Conservation (phyloP, 2,797 vertebrate species). For the Phrynocephalus guinanensis region DNA sequence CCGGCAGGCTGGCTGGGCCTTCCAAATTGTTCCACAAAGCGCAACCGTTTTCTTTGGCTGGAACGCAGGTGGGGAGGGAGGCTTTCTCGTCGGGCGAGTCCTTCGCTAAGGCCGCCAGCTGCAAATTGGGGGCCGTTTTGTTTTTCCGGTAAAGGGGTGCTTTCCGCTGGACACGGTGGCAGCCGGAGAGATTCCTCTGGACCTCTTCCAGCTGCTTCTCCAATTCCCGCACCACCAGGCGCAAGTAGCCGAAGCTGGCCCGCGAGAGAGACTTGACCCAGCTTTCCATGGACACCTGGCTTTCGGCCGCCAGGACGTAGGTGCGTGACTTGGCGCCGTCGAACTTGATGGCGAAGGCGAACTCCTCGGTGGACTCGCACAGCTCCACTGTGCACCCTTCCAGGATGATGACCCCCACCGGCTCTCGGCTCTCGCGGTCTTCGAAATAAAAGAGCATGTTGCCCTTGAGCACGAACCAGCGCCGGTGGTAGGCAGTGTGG, state of each 20-base stretch:
- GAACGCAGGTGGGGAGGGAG: background rate
- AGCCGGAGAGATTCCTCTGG: constrained; percentile 62
- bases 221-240: constrained; percentile 93
- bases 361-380: constrained; percentile 89
- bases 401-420: constrained; percentile 92
- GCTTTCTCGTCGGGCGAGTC: constrained; percentile 47
- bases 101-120: fast-evolving
- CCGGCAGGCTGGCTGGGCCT: fast-evolving
- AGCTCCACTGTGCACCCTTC: constrained; percentile 98
- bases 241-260: constrained; percentile 96
- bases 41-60: constrained; percentile 81
- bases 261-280: constrained; percentile 96
- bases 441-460: constrained; percentile 99
- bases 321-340: constrained; percentile 84
- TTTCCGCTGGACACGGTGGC: constrained; percentile 40
- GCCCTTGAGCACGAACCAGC: constrained; percentile 96
- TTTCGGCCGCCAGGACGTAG: constrained; percentile 93
- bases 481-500: constrained; percentile 90
- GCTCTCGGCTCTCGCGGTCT: constrained; percentile 89
- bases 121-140: constrained; percentile 12
- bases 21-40: constrained; percentile 81
- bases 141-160: constrained; percentile 31
- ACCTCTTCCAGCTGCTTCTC: constrained; percentile 93
- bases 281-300: constrained; percentile 90
- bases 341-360: constrained; percentile 92